Evolutionary conservation across 2,797 vertebrate genomes (phyloP), one percentile per base, ranked within the genome.

Genomic region (Gastrophryne carolinensis): DNA sequence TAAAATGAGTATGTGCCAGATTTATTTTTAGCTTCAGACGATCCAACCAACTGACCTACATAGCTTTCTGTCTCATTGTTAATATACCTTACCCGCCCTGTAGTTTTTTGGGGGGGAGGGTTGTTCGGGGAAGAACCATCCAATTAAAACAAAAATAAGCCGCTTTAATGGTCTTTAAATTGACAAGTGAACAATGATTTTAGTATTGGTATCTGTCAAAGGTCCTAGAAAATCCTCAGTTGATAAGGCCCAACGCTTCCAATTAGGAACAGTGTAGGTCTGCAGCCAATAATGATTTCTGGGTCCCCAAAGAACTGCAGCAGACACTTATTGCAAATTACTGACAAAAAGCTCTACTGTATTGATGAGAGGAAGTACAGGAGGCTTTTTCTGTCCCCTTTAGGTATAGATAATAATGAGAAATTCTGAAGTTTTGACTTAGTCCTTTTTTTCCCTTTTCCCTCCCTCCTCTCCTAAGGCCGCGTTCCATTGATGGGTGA

Each of bases 121-220:
- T 80, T 64, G 84, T 87, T 89, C 91, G 90, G 90, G 86, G 86
- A 84, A 88, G 88, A 91, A 88, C 91, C 90, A 89, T 90, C 92
- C 95, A 96, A 98, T 98, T 98, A 98, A 96, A 96, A 94, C 90
- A 93, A 94, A 91, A 97, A 95, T 93, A 93, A 95, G 92, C 93
- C 92, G 91, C 93, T 97, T 95, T 97, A 98, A 94, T 92, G 87
- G 95, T 92, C 94, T 97, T 98, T 97, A 97, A 97, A 98, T 98
- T 98, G 97, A 98, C 97, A 98, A 95, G 92, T 91, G 94, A 95
- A 95, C 95, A 98, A 96, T 96, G 96, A 98, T 98, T 98, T 98
- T 94, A 89, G 92, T 95, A 98, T 97, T 92, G 95, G 95, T 95
- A 95, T 94, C 96, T 98, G 96, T 98, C 96, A 98, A 95, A 96